Evolutionary conservation across 2,888 invertebrate species (phyloP), one percentile per base, ranked within the genome.

Genomic region (Diaperis boleti): DNA sequence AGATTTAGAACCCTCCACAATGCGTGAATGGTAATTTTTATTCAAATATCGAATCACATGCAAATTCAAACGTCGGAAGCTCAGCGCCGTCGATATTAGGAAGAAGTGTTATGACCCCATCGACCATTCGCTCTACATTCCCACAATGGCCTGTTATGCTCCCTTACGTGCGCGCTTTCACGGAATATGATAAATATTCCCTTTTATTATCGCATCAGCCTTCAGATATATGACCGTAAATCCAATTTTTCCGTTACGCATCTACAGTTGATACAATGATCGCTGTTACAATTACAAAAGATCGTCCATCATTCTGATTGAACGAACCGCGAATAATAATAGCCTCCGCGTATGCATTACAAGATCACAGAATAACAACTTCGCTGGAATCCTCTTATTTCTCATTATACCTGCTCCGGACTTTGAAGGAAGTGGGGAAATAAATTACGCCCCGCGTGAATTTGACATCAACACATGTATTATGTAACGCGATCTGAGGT

Each of bases 251-350:
- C 17, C 1, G 8, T 52, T 17, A 37, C 37, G 20, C 26, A 52
- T 35, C 35, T 20, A 5, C 37, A 15, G 8, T 18, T 17, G 11
- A 13, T 13, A 11, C 37, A 22, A 18, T 42, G 20, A 52, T 52
- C 52, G 18, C 26, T n/a, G 35, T 52, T 52, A 39, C n/a, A 22
- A 33, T 52, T 37, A n/a, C 52, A 37, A 39, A 37, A 52, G 20
- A 35, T 35, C 44, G 42, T 42, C 55, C 15, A 55, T 42, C 42
- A 55, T 22, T 39, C 10, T 26, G 18, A 37, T 55, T 55, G 55
- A 55, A 55, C 37, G 41, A 54, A 54, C 41, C 10, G n/a, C 10
- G 49, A 14, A 35, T 10, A 49, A 55, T 20, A 22, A 42, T 22
- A 42, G 22, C 33, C 26, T 55, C 10, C 55, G 39, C 41, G 42